Evolutionary conservation across 2,888 invertebrate genomes (phyloP), one percentile per base, ranked within the genome.

Genomic region (Falcaria lacertinaria): DNA sequence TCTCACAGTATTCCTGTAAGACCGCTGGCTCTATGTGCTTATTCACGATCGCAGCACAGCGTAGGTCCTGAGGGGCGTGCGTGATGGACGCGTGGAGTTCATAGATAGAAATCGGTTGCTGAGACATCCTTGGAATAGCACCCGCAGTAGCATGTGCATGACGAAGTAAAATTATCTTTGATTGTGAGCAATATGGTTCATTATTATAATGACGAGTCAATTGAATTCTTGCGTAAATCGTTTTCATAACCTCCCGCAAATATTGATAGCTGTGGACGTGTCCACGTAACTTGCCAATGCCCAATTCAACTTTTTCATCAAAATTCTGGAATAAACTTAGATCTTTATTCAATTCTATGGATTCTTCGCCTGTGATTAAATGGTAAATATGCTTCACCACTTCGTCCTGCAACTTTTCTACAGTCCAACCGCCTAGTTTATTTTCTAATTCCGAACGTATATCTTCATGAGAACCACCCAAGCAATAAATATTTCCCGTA

Each of bases 11-110:
- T 1, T 32, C 28, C 15, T 47, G 39, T 2, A 46, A 4, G 1
- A 43, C 19, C 6, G 32, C 39, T 1, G 43, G 11, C 5, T 43
- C 48, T 5, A 53, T 22, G 32, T 48, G 41, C 8, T 39, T 41
- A 14, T 54, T 54, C 4, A 54, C 32, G 3, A 48, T 41, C 13
- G 42, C n/a, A 7, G 48, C 15, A 22, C 44, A 44, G 6, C 38
- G 28, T 8, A 50, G 35, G 34, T 50, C 47, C n/a, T 40, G 33
- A 4, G 44, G 34, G 6, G 44, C 46, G 7, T 22, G 15, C 1
- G 43, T 39, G 2, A 50, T 45, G 15, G 41, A 36, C 2, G 36
- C 17, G 0, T 11, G 14, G 15, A 54, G 35, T 5, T 49, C 39
- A 19, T 54, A 47, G 1, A 38, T 34, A 8, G 11, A 15, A 11